A percentile compares a stretch with the other conserved stretches of the same genome.
phyloP scores from a whole-genome alignment of 2,888 invertebrate genomes.

The Agelastica alni region DNA sequence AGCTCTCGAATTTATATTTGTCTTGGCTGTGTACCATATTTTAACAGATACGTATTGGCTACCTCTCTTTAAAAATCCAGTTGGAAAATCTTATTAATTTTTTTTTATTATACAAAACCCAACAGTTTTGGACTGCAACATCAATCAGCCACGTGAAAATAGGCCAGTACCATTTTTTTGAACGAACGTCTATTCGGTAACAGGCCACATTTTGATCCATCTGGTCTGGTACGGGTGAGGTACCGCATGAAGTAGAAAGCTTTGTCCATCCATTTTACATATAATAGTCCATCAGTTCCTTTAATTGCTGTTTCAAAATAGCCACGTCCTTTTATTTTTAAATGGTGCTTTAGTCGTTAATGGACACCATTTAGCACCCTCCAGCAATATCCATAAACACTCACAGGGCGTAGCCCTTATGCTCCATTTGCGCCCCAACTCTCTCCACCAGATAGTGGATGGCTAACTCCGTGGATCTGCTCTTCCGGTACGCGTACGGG shows the following conservation, averaged over 20 bases:
- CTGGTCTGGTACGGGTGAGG: neutral
- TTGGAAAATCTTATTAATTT: neutral
- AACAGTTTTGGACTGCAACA: neutral
- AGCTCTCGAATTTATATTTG: too few species aligned
- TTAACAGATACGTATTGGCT: neutral
- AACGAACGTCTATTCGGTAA: neutral
- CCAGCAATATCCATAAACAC: too few species aligned
- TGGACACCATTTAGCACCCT: neutral
- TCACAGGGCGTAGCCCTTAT: too few species aligned
- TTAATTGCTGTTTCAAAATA: neutral
- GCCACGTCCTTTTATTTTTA: too few species aligned
- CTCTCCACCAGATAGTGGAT: too few species aligned
- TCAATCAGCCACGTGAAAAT: too few species aligned
- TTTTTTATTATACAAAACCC: too few species aligned
- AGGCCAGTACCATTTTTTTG: neutral
- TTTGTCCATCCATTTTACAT: neutral
- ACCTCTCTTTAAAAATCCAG: neutral
- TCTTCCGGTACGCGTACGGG: too few species aligned
- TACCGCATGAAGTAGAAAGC: neutral
- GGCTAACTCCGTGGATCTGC: too few species aligned
- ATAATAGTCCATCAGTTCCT: neutral
- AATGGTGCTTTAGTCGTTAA: too few species aligned
- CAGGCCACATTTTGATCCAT: neutral
- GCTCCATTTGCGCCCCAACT: too few species aligned
- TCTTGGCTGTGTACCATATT: too few species aligned